Evolutionary conservation across 2,113 vertebrate species (phyloP).

Genomic region (Cygnus atratus): DNA sequence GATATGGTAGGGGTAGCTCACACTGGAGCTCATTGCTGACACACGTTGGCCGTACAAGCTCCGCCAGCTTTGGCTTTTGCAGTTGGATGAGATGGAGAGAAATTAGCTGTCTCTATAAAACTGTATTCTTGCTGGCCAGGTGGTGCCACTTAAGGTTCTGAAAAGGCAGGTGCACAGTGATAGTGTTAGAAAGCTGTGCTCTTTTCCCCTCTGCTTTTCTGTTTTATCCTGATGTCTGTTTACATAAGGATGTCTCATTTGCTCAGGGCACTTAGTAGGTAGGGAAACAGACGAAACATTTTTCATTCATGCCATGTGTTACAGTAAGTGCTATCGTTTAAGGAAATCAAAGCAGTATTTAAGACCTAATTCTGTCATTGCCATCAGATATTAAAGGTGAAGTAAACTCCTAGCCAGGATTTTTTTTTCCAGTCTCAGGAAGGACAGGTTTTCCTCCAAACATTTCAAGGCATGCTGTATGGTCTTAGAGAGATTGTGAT

Average conservation of each 20-base stretch:
- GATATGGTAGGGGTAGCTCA: neutral
- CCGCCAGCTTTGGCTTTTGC: neutral
- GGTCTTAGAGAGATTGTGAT: constrained; percentile 24
- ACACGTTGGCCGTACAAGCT: neutral
- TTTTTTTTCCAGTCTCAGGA: constrained; percentile 66
- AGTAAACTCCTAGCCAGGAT: neutral
- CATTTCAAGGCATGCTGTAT: neutral
- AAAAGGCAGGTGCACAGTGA: neutral
- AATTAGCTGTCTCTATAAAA: neutral
- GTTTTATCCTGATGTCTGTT: neutral
- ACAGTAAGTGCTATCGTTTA: neutral
- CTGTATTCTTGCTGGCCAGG: neutral
- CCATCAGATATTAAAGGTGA: neutral
- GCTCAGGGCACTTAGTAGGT: accelerated
- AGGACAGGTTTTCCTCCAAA: constrained; percentile 33
- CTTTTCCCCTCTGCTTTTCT: neutral
- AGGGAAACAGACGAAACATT: neutral
- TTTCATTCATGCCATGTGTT: neutral
- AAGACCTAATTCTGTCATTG: constrained; percentile 48
- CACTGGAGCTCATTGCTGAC: neutral
- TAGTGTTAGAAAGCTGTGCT: neutral
- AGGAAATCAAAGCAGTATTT: constrained; percentile 50
- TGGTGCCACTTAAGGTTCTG: neutral
- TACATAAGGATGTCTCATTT: neutral
- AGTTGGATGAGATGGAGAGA: neutral